Evolutionary conservation across 1,140 invertebrate species (phyloP), one percentile per base, ranked within the genome.

Genomic region (Drosophila carrolli): DNA sequence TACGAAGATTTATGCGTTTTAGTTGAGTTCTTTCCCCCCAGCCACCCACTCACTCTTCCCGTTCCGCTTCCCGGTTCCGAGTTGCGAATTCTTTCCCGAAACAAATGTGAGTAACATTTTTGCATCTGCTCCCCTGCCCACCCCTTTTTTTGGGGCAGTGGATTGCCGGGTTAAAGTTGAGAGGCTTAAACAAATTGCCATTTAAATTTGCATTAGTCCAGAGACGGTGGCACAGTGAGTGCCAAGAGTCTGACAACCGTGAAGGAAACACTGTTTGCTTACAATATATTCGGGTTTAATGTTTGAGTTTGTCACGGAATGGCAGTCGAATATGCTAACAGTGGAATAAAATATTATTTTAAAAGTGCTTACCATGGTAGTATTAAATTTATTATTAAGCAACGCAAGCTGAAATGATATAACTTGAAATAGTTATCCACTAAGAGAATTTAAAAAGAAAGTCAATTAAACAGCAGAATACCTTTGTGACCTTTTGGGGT

Each of bases 1-100:
- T 89, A 89, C 84, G 80, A 88, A 88, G 84, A 88, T 88, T 88
- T 88, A 88, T 88, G 80, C 84, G 84, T 77, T 89, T 86, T 86
- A 86, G 82, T 76, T 68, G 75, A 88, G 72, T 88, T 73, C 78
- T 54, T 54, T 67, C 50, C 37, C 65, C 61, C 46, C 46, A 13
- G 11, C 37, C 38, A 27, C 44, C 47, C 47, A 37, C 40, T 38
- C 47, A 41, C 44, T 38, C 32, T 44, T 41, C 41, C 41, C 23
- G 19, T 40, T 43, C 11, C 37, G 50, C 29, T 16, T 37, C 6
- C 16, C 23, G 10, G 37, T 35, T 62, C 65, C 27, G 56, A 47
- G 46, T 8, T 65, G 58, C 81, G 53, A 55, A 71, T 50, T 50
- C 43, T 61, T 50, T 57, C 56, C 43, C 40, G 70, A 56, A 35